Conservation (phyloP, 2,797 vertebrate species). For the Margarornis squamiger region DNA sequence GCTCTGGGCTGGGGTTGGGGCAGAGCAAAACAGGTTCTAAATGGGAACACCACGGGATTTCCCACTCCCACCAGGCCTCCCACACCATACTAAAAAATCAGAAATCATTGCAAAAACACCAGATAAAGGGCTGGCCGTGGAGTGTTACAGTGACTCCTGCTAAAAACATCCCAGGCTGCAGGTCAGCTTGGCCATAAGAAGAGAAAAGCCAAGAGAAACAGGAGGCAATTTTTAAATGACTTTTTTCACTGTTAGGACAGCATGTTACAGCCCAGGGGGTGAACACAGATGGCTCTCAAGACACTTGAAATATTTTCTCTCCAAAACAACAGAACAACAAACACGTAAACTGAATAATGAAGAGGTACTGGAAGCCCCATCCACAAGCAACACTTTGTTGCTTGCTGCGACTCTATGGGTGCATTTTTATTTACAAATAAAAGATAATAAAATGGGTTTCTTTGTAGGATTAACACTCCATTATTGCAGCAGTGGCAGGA, state of each 20-base stretch:
- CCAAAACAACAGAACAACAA: background rate
- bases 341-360: background rate
- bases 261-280: background rate
- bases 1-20: no score
- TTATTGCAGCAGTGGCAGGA: background rate
- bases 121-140: background rate
- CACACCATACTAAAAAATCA: background rate
- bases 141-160: background rate
- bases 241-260: background rate
- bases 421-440: background rate
- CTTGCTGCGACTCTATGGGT: background rate
- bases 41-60: background rate
- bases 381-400: background rate
- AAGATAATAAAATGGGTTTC: background rate
- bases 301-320: background rate
- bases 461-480: background rate
- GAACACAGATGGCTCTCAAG: background rate
- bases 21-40: background rate
- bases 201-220: background rate
- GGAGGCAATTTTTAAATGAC: background rate
- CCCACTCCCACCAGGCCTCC: background rate
- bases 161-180: background rate
- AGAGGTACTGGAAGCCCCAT: background rate
- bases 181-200: background rate
- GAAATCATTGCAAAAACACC: background rate